phyloP scores from a whole-genome alignment of 2,113 vertebrate genomes.

The Paracanthobrama guichenoti region DNA sequence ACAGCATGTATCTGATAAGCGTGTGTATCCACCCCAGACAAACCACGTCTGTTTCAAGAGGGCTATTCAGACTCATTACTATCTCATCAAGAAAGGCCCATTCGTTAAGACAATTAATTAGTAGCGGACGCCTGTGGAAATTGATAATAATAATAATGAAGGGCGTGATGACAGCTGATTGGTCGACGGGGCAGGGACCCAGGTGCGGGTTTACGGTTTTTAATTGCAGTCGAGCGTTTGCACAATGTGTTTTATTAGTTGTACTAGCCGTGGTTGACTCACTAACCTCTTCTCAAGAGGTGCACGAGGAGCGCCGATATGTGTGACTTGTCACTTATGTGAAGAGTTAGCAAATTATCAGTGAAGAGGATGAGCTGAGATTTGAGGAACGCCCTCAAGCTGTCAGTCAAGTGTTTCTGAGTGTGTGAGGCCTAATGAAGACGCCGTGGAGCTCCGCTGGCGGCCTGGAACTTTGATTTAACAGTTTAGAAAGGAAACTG shows the following conservation, averaged over 20 bases:
- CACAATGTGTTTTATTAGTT: slow-evolving; percentile 72
- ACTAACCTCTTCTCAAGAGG: slow-evolving; percentile 35
- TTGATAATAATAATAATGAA: slow-evolving; percentile 49
- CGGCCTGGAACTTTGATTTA: slow-evolving; percentile 12
- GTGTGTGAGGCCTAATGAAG: slow-evolving; percentile 24
- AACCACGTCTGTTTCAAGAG: slow-evolving; percentile 16
- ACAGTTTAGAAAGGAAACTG: slow-evolving; percentile 9
- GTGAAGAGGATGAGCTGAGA: slow-evolving; percentile 21
- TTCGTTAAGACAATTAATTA: slow-evolving; percentile 63
- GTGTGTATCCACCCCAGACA: neutral
- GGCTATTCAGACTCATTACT: slow-evolving; percentile 50
- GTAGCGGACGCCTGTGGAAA: slow-evolving; percentile 48
- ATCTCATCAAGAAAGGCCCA: slow-evolving; percentile 55
- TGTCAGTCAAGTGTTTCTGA: slow-evolving; percentile 21
- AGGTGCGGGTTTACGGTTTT: slow-evolving; percentile 66
- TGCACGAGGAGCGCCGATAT: neutral
- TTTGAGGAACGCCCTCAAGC: slow-evolving; percentile 13
- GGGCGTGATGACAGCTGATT: slow-evolving; percentile 38
- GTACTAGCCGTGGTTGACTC: slow-evolving; percentile 71
- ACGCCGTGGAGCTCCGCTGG: neutral
- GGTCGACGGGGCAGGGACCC: slow-evolving; percentile 49
- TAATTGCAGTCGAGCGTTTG: slow-evolving; percentile 76
- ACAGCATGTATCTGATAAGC: slow-evolving; percentile 17
- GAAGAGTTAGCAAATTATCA: slow-evolving; percentile 45
- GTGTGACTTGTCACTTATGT: slow-evolving; percentile 38